phyloP scores from a whole-genome alignment of 2,797 vertebrate genomes.

The Chiroxiphia lanceolata region DNA sequence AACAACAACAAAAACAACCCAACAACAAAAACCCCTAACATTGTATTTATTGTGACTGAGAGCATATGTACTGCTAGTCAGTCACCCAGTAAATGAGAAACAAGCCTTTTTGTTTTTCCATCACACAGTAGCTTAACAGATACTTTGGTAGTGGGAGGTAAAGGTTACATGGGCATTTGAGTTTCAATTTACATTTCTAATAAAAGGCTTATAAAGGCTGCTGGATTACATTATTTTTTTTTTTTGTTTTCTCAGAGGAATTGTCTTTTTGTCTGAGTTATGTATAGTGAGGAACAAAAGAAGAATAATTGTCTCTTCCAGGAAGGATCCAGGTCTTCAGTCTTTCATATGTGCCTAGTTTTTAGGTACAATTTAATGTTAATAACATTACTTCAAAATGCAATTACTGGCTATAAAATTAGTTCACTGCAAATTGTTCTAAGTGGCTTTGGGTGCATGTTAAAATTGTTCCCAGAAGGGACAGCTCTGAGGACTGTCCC shows the following conservation, averaged over 20 bases:
- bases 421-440: not conserved
- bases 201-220: not conserved
- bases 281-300: not conserved
- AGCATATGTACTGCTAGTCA: not conserved
- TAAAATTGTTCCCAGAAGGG: not conserved
- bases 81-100: slow-evolving; percentile 47
- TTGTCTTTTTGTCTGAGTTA: not conserved
- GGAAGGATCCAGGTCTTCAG: not conserved
- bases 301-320: not conserved
- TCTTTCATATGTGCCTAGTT: not conserved
- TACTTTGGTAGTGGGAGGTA: not conserved
- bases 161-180: slow-evolving; percentile 30
- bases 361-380: not conserved
- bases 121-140: slow-evolving; percentile 20
- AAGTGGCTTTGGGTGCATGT: not conserved
- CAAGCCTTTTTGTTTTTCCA: not conserved
- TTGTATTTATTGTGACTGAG: not conserved
- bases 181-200: slow-evolving; percentile 60
- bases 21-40: not conserved
- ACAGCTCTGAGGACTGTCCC: not conserved
- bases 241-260: not conserved
- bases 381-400: not conserved
- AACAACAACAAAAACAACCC: not conserved
- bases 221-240: not conserved
- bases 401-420: not conserved